phyloP scores from a whole-genome alignment of 23 tunicate species.

The Halocynthia aurantium region DNA sequence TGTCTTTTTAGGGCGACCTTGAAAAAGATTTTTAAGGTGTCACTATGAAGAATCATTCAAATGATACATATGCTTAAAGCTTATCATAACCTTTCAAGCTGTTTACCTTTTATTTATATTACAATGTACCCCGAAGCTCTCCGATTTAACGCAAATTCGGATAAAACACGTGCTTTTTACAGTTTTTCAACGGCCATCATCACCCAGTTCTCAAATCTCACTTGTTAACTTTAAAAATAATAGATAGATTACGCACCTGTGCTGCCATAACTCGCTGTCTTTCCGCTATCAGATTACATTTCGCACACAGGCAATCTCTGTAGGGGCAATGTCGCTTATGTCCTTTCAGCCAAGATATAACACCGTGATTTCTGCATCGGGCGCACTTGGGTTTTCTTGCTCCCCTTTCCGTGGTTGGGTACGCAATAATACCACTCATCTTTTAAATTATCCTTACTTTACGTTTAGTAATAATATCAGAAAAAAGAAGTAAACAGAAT shows the following conservation, averaged over 20 bases:
- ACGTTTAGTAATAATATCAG: too few species aligned
- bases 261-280: constrained; percentile 97
- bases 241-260: constrained; percentile 36
- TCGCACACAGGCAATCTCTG: constrained; percentile 85
- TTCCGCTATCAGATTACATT: constrained; percentile 89
- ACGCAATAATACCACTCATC: constrained; percentile 56
- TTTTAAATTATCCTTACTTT: background rate
- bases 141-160: too few species aligned
- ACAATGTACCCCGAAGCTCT: too few species aligned
- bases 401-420: constrained; percentile 87
- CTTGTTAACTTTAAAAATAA: background rate
- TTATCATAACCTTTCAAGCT: too few species aligned
- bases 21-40: background rate
- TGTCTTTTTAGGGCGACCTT: constrained; percentile 93
- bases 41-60: too few species aligned
- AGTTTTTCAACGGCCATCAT: background rate
- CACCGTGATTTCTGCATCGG: constrained; percentile 95
- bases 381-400: constrained; percentile 98
- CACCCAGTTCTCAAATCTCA: background rate
- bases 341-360: constrained; percentile 93
- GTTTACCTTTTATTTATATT: too few species aligned
- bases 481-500: too few species aligned
- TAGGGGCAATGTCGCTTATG: constrained; percentile 89
- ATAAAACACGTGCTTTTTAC: background rate
- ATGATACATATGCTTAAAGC: too few species aligned